These are phyloP conservation scores for Tachina lurida DNA, from an alignment of 2,888 invertebrate genomes.

Conservation along the genomic window DNA sequence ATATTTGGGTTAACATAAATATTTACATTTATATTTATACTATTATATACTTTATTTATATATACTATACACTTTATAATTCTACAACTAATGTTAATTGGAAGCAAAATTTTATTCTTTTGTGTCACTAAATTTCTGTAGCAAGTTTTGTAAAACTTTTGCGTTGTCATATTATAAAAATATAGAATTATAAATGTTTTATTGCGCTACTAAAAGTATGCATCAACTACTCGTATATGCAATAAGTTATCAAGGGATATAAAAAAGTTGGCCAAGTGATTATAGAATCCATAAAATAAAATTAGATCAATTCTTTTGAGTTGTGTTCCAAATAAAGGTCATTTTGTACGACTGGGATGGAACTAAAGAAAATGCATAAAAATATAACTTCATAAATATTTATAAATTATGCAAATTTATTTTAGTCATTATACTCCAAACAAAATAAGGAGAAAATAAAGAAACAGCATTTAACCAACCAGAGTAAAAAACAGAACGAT, in stretches of 20 bases:
- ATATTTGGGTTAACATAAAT: too few species aligned
- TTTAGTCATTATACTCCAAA: slow-evolving; percentile 42
- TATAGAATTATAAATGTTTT: background rate
- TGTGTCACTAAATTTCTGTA: too few species aligned
- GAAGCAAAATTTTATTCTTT: too few species aligned
- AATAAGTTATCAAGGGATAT: slow-evolving; percentile 1
- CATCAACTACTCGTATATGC: background rate
- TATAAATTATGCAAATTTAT: slow-evolving; percentile 68
- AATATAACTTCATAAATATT: slow-evolving; percentile 55
- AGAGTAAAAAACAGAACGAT: slow-evolving; percentile 33
- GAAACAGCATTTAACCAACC: slow-evolving; percentile 19
- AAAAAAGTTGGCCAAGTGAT: slow-evolving; percentile 12
- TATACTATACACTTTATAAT: too few species aligned
- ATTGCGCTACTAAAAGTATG: background rate
- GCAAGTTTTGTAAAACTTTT: too few species aligned
- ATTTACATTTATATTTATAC: too few species aligned
- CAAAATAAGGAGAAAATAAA: background rate
- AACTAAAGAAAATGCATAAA: slow-evolving; percentile 31
- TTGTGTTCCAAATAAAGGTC: slow-evolving; percentile 29
- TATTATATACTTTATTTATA: too few species aligned
- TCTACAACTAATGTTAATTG: too few species aligned
- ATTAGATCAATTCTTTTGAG: slow-evolving; percentile 33
- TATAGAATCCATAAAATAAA: slow-evolving; percentile 17
- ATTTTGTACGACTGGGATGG: slow-evolving; percentile 35
- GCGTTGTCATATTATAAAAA: too few species aligned